phyloP scores from a whole-genome alignment of 2,888 invertebrate species.

The Augiades crinisus region DNA sequence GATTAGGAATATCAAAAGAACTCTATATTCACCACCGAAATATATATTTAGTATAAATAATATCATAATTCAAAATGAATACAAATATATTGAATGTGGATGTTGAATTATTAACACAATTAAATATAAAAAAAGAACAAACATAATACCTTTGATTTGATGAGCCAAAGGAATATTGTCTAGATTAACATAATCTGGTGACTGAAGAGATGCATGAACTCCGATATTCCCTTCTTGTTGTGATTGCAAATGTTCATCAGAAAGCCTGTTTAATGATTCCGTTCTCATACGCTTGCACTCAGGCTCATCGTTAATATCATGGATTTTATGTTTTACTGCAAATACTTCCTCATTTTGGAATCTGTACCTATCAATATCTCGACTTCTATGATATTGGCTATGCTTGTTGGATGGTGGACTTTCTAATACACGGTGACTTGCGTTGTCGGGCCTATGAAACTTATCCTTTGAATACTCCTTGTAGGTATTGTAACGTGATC shows the following conservation, averaged over 20 bases:
- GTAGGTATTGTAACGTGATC: conserved; percentile 34
- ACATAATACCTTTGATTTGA: conserved; percentile 50
- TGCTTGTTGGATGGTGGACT: conserved; percentile 50
- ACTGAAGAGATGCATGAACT: conserved; percentile 41
- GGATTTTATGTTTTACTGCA: conserved; percentile 44
- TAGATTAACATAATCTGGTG: conserved; percentile 53
- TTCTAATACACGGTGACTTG: conserved; percentile 41
- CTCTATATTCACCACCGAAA: no score
- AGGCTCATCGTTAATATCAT: conserved; percentile 49
- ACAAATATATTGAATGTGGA: no score
- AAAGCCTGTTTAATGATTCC: conserved; percentile 36
- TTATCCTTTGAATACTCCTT: conserved; percentile 36
- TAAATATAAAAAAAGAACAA: no score
- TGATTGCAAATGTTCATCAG: conserved; percentile 32
- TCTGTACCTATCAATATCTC: conserved; percentile 16
- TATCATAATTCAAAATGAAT: no score
- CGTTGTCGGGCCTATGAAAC: conserved; percentile 38
- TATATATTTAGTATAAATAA: no score
- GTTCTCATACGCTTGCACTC: conserved; percentile 46
- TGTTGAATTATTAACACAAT: no score
- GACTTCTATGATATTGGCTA: conserved; percentile 35
- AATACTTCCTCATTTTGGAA: background rate
- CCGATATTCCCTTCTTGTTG: conserved; percentile 29
- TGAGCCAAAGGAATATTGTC: conserved; percentile 32
- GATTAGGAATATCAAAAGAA: no score